Percentiles rank a stretch among this genome's conserved stretches.
Conservation (phyloP, 1,140 invertebrate genomes). For the Papilio aristodemus region DNA sequence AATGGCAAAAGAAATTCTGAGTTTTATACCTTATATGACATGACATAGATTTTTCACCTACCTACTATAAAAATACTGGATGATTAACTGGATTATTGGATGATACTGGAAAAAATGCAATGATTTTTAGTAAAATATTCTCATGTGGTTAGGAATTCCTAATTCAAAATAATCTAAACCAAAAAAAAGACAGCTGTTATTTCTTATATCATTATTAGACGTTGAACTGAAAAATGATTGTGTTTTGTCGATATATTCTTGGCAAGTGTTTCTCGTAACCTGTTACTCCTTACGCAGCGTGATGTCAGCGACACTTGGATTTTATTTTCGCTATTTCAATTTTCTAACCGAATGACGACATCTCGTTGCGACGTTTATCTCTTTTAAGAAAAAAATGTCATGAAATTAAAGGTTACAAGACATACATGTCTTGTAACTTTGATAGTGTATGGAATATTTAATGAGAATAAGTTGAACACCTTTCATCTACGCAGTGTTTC, state of each 20-base stretch:
- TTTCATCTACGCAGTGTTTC: too few species aligned
- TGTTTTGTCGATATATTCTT: neutral
- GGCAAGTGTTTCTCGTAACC: neutral
- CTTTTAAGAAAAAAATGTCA: neutral
- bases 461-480: neutral
- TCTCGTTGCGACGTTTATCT: constrained; percentile 1
- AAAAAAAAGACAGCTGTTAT: too few species aligned
- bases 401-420: neutral
- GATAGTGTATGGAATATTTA: neutral
- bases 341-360: constrained; percentile 3
- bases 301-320: neutral
- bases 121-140: too few species aligned
- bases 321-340: constrained; percentile 2
- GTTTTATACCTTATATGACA: too few species aligned
- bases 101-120: too few species aligned
- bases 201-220: too few species aligned
- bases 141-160: too few species aligned
- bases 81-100: too few species aligned
- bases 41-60: too few species aligned
- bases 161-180: too few species aligned
- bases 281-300: neutral
- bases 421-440: neutral
- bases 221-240: neutral
- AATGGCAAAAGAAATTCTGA: too few species aligned
- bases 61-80: too few species aligned